These are phyloP conservation scores for Mesorhabditis spiculigera DNA, from an alignment of 2,888 invertebrate species.

Conservation along the genomic window DNA sequence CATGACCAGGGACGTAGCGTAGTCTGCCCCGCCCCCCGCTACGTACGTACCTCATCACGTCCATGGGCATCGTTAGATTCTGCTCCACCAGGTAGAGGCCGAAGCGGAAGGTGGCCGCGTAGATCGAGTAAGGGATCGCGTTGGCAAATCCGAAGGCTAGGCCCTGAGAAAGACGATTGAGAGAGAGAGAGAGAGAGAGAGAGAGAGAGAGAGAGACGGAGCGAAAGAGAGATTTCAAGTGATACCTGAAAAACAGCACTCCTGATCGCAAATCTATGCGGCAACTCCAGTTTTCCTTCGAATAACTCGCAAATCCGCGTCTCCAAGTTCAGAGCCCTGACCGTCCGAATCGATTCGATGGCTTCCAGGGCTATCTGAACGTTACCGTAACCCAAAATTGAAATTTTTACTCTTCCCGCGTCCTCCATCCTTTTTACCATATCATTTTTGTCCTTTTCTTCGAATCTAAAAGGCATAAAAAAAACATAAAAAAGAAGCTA, in stretches of 20 bases:
- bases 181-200: no score
- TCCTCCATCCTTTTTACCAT: no score
- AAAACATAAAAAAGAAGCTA: no score
- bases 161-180: conserved; percentile 23
- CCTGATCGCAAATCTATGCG: conserved; percentile 34
- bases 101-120: conserved; percentile 59
- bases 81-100: conserved; percentile 59
- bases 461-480: no score
- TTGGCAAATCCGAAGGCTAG: conserved; percentile 55
- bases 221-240: no score
- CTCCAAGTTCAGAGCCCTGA: conserved; percentile 61
- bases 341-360: conserved; percentile 61
- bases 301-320: conserved; percentile 55
- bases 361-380: conserved; percentile 60
- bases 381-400: no score
- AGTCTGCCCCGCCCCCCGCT: no score
- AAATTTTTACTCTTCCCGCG: no score
- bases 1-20: conserved; percentile 56
- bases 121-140: conserved; percentile 59
- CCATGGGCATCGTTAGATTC: neutral
- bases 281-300: conserved; percentile 33
- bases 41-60: neutral
- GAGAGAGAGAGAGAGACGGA: no score
- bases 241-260: conserved; percentile 41
- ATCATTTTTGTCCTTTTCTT: no score